Percentiles rank a stretch among this genome's conserved stretches.
phyloP scores from a whole-genome alignment of 2,113 vertebrate genomes.

The Peromyscus leucopus region DNA sequence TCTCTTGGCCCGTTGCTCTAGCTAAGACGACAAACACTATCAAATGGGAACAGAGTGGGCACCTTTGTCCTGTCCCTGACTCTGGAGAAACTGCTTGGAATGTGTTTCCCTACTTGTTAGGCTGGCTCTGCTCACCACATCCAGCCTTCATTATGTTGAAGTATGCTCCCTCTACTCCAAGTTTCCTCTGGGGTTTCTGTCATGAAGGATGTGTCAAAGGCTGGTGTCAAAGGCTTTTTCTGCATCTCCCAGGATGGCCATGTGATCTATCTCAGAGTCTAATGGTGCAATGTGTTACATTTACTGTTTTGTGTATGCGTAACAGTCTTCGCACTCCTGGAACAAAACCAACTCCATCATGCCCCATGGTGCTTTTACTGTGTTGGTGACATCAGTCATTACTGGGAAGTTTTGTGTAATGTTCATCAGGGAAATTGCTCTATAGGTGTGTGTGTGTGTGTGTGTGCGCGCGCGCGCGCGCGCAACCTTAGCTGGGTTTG shows the following conservation, averaged over 20 bases:
- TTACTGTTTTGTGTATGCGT: background rate
- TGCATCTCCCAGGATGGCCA: background rate
- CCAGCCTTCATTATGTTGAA: background rate
- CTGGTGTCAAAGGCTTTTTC: background rate
- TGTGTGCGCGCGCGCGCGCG: background rate
- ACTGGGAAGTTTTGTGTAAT: background rate
- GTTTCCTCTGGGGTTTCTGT: background rate
- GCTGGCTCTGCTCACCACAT: background rate
- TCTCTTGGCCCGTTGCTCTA: background rate
- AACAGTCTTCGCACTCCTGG: background rate
- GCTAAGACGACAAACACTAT: background rate
- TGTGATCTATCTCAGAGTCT: background rate
- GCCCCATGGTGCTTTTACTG: background rate
- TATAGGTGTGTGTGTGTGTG: background rate
- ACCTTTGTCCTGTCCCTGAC: background rate
- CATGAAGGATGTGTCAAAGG: background rate
- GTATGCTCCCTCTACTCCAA: background rate
- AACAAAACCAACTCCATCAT: background rate
- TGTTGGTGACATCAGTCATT: background rate
- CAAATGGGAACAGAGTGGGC: accelerated
- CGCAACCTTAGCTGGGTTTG: background rate
- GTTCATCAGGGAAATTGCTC: background rate
- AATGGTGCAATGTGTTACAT: background rate
- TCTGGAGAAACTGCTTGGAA: background rate
- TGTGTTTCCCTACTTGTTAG: background rate